Percentiles rank a stretch among this genome's conserved stretches.
These are phyloP conservation scores for Gymnobelideus leadbeateri DNA, from an alignment of 2,113 vertebrate species.

Conservation along the genomic window DNA sequence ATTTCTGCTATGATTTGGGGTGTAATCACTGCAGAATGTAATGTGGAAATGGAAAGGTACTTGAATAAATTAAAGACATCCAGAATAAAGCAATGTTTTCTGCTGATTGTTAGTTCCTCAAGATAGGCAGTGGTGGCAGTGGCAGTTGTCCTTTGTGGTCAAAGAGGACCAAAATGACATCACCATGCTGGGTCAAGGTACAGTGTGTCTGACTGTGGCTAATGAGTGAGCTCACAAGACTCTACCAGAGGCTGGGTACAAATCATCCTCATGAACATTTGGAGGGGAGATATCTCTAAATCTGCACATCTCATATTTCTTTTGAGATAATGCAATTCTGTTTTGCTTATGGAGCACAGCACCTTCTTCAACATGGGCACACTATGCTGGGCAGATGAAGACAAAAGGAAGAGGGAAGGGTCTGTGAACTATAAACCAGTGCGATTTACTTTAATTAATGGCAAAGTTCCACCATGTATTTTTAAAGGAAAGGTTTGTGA, in stretches of 20 bases:
- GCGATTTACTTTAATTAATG: not conserved
- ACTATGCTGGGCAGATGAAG: not conserved
- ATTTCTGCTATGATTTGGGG: not conserved
- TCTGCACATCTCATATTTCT: not conserved
- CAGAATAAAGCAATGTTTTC: not conserved
- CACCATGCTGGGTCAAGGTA: not conserved
- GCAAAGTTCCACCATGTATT: not conserved
- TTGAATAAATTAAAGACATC: not conserved
- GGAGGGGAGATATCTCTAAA: not conserved
- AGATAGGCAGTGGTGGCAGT: not conserved
- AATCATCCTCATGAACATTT: not conserved
- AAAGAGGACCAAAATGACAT: not conserved
- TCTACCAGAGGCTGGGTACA: not conserved
- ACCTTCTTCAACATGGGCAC: no score
- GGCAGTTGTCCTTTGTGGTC: not conserved
- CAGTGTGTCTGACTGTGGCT: not conserved
- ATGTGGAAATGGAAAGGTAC: not conserved
- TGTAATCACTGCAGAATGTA: not conserved
- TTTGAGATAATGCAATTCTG: not conserved
- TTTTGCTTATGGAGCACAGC: not conserved
- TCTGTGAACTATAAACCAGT: not conserved
- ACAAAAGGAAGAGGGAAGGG: not conserved
- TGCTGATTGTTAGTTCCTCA: not conserved
- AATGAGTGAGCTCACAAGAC: not conserved
- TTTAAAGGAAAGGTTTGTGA: not conserved